A percentile compares a stretch with the other conserved stretches of the same genome.
Conservation (phyloP, 2,113 vertebrate genomes). For the Tenebrosternarchus preto region DNA sequence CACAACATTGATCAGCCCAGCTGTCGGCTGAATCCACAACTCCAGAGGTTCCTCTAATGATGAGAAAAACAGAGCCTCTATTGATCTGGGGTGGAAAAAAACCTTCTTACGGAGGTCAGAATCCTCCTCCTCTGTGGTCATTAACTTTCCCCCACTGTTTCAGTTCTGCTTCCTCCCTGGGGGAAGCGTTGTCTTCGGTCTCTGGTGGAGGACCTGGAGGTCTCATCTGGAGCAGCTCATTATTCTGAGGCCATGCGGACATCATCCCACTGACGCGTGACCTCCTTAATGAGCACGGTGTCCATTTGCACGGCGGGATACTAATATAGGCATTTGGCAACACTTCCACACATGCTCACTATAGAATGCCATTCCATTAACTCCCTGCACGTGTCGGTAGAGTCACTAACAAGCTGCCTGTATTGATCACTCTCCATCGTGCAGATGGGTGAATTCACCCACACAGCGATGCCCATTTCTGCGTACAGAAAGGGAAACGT, state of each 20-base stretch:
- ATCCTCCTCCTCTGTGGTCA: no score
- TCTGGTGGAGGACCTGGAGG: no score
- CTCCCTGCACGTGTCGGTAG: background rate
- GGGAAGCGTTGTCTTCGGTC: no score
- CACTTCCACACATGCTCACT: conserved; percentile 12
- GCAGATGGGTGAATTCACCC: background rate
- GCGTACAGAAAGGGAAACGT: background rate
- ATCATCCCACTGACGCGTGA: conserved; percentile 1
- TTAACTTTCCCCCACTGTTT: background rate
- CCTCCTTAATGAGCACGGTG: conserved; percentile 14
- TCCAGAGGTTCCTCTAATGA: background rate
- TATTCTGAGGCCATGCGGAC: background rate
- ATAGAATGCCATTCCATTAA: conserved; percentile 30
- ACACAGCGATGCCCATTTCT: background rate
- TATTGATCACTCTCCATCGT: background rate
- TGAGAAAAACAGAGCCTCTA: background rate
- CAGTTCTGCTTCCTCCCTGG: background rate
- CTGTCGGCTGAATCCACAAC: background rate
- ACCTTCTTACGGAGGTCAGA: background rate
- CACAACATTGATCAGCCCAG: background rate
- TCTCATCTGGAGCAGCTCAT: background rate
- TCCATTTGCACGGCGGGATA: conserved; percentile 2
- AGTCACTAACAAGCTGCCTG: conserved; percentile 19
- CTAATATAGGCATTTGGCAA: background rate
- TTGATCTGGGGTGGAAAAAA: background rate